Evolutionary conservation across 2,113 vertebrate species (phyloP), one percentile per base, ranked within the genome.

Genomic region (Pyxicephalus adspersus): DNA sequence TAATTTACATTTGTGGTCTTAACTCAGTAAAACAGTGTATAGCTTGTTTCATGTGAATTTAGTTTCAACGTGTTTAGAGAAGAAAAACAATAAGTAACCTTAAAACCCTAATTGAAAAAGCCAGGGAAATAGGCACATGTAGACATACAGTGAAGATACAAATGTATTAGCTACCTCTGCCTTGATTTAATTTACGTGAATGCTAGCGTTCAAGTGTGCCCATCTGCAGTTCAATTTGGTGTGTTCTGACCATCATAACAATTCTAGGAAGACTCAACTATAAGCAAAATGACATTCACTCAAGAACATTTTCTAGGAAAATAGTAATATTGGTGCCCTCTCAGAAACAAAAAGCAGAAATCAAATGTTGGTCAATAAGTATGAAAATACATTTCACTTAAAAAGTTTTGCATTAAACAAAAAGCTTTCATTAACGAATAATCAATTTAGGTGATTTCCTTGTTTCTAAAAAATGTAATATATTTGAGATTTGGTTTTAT

Each of bases 301-400:
- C 29, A 82, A 66, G 58, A 73, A 64, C 54, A 50, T 58, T 74
- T 82, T 82, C 80, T 75, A 66, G 71, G 80, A 82, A 82, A 82
- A 81, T n/a, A 81, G 61, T n/a, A 74, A 74, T 64, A 81, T 64
- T 65, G 31, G 29, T 57, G 64, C 58, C 79, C 63, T 67, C 9
- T 75, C 23, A 64, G 51, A 82, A 81, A 74, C 61, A 81, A 54
- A 75, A 55, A 74, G 20, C 23, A 34, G 23, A 74, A 58, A 73
- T 65, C 26, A 61, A 81, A 81, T 57, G 28, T 18, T 65, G 61
- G 70, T 64, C 70, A 81, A n/a, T 55, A 58, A 29, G 25, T 45
- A 19, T 22, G 3, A 19, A 81, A 65, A 34, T 81, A 18, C 11
- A 65, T 54, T 60, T 60, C 71, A 74, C 29, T 74, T 29, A 55